Base-by-base conservation (phyloP, 2,113 vertebrate species). In the Philantomba maxwellii region DNA sequence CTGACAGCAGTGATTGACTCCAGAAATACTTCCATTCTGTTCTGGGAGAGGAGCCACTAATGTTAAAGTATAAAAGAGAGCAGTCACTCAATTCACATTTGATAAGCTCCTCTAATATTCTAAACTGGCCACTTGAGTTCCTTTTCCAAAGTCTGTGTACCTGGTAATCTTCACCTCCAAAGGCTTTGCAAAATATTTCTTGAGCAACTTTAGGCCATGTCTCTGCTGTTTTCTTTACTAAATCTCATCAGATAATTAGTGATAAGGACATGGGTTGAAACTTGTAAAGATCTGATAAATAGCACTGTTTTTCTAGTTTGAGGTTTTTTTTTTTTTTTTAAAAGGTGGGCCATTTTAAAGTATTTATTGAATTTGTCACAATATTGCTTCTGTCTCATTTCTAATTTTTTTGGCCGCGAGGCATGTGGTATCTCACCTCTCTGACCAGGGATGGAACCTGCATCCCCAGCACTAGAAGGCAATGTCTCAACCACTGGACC, bases 61-160 rank as follows among this genome's bases (percentile, higher is more conserved):
- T 66, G 80, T 95, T 85, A 91, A 89, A 91, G 36, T n/a, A 86
- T 49, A 87, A 93, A 96, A 95, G 62, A 92, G 81, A 96, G 36
- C 53, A 92, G 88, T 57, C 39, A 90, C 17, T 64, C 64, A 84
- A n/a, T 91, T 92, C 66, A 81, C 33, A 77, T 85, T 85, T 91
- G 45, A 49, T 77, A 85, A 57, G 14, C 28, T 93, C 43, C 33
- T 83, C 80, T 92, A 66, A 80, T 80, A 55, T 86, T 85, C 66
- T 95, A 58, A 89, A 85, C 39, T 80, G 89, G n/a, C 43, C 51
- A 53, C n/a, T 70, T 45, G n/a, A 70, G 43, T 85, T 55, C 21
- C 57, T 66, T 57, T 91, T 57, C 57, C 25, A 78, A 80, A 89
- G 55, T 70, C 26, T 58, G 23, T 43, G 2, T 73, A 84, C 21